A percentile compares a stretch with the other conserved stretches of the same genome.
phyloP scores from a whole-genome alignment of 2,797 vertebrate genomes.

The Diplodus sargus region DNA sequence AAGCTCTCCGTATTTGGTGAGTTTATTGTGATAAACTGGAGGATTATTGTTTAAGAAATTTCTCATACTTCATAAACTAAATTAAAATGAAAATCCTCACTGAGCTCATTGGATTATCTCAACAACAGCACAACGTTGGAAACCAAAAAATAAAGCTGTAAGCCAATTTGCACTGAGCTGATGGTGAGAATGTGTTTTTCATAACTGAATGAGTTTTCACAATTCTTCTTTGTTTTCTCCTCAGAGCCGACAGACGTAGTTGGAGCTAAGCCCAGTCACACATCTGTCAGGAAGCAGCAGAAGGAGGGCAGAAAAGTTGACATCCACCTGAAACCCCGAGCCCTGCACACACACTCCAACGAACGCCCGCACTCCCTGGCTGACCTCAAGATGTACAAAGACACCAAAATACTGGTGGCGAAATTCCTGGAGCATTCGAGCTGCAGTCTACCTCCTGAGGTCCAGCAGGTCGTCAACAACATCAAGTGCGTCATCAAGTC shows the following conservation, averaged over 20 bases:
- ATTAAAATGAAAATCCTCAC: background rate
- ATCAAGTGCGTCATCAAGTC: conserved; percentile 91
- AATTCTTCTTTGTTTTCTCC: conserved; percentile 48
- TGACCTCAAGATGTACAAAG: conserved; percentile 94
- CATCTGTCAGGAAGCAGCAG: conserved; percentile 81
- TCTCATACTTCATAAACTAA: background rate
- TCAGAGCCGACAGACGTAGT: conserved; percentile 67
- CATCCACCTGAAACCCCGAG: conserved; percentile 83
- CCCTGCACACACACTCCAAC: conserved; percentile 77
- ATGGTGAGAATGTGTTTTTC: conserved; percentile 1
- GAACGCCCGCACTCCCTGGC: conserved; percentile 90
- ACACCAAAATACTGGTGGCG: conserved; percentile 95
- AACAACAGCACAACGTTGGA: background rate
- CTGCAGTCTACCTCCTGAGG: conserved; percentile 91
- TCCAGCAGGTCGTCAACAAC: conserved; percentile 93
- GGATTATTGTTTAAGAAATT: background rate
- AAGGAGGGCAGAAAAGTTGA: conserved; percentile 83
- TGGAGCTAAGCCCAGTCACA: conserved; percentile 74
- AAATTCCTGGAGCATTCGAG: conserved; percentile 96
- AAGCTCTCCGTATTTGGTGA: background rate
- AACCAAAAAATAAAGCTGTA: background rate
- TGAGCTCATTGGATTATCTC: background rate
- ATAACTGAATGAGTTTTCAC: background rate
- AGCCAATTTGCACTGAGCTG: conserved; percentile 2
- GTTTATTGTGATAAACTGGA: background rate